Percentiles rank a stretch among this genome's conserved stretches.
phyloP scores from a whole-genome alignment of 2,797 vertebrate species.

The Loris lydekkerianus region DNA sequence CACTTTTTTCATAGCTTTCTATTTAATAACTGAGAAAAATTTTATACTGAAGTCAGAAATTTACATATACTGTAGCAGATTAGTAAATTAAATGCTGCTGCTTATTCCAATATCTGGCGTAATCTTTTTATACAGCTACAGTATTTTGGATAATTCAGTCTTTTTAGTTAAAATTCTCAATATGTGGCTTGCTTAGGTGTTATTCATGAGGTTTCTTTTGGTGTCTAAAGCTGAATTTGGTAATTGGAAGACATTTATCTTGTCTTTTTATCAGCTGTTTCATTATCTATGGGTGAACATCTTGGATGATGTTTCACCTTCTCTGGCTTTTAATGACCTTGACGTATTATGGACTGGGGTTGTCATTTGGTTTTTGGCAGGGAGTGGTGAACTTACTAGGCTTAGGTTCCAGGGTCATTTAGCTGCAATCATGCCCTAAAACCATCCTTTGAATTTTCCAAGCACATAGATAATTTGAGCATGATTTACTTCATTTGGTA shows the following conservation, averaged over 20 bases:
- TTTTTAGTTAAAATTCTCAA: neutral
- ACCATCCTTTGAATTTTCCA: rapidly evolving
- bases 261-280: neutral
- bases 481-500: neutral
- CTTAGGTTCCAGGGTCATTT: neutral
- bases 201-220: neutral
- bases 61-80: neutral
- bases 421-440: neutral
- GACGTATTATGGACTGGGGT: neutral
- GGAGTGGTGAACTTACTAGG: neutral
- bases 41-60: neutral
- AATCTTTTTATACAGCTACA: neutral
- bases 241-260: neutral
- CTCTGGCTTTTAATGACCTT: neutral
- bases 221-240: neutral
- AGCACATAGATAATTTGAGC: neutral
- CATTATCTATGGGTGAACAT: neutral
- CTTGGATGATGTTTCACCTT: neutral
- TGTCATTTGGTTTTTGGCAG: neutral
- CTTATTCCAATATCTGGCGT: neutral
- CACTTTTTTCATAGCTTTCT: neutral
- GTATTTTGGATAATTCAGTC: neutral
- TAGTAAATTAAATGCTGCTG: neutral
- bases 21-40: neutral
- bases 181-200: neutral